Base-by-base conservation (phyloP, 1,140 invertebrate genomes). In the Pogonomyrmex barbatus region DNA sequence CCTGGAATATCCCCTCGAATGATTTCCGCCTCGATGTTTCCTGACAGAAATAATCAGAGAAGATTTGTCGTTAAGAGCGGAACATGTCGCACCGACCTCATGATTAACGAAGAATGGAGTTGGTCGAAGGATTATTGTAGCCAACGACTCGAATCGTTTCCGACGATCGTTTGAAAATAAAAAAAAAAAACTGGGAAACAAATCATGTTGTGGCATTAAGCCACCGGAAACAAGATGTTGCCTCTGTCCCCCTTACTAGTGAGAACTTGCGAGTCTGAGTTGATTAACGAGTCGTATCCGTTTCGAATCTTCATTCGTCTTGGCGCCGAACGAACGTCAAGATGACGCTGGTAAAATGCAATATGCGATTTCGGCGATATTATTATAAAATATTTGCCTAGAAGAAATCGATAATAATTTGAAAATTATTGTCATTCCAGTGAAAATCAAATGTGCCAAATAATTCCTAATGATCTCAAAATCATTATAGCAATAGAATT, bases 201-300 rank as follows among this genome's bases (percentile, higher is more conserved):
- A 73, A 77, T 79, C 58, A 67, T 82, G 65, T 67, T 45, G 84
- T 73, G 77, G 71, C 70, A 88, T 88, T 70, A 89, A 89, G 85
- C 87, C 86, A 76, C 84, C 86, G 88, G 85, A 89, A 89, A 89
- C 87, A 88, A 89, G 83, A 63, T 24, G 45, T 78, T 63, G 17
- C 45, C 58, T 42, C 14, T n/a, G 33, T 54, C 33, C 70, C 82
- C 76, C 54, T 62, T 81, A 56, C 71, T 52, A 50, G 54, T 71
- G 86, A 71, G 76, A 88, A 83, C 73, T 68, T 30, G 33, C 81
- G 87, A 85, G 75, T 87, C 60, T 75, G 52, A 70, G 58, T 86
- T 79, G 85, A 77, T 70, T 58, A 76, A 89, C 45, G 78, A 67
- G 47, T 63, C 68, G 67, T 58, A 52, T 88, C 76, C 67, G 83